Evolutionary conservation across 2,113 vertebrate species (phyloP), one percentile per base, ranked within the genome.

Genomic region (Psephotus haematonotus): DNA sequence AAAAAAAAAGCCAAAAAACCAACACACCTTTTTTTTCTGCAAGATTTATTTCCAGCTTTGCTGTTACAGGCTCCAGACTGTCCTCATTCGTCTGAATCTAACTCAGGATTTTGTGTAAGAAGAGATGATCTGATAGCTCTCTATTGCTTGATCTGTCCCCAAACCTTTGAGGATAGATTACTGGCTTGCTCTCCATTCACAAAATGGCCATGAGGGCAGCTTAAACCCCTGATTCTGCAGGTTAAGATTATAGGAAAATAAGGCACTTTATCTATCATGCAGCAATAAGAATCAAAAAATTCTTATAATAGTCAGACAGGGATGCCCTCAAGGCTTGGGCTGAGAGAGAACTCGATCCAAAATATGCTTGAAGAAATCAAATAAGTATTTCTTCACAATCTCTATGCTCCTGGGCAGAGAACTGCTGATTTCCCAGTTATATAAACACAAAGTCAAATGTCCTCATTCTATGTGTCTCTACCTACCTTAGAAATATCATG

Each of bases 401-500:
- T 55, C 39, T 69, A 2, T 39, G 5, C 4, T 84, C 23, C 28
- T 52, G 13, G 17, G 10, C 7, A 52, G 20, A 39, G 6, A 84
- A 33, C 35, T 19, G 35, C 6, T 62, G 23, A 46, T 70, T 69
- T 52, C 20, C 10, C 8, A 23, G 6, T 43, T 29, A 4, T 20
- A 33, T 31, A 53, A 59, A 53, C 43, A 44, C 9, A 35, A 20
- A 17, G 33, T 3, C 9, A 35, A 62, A 67, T 44, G 17, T 8
- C 33, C 12, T 33, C 5, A 19, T 29, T 22, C 11, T 59, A 3
- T 8, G 9, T 11, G 4, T 60, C 3, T 78, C 11, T 82, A 39
- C 16, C 12, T 79, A 0, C 11, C 76, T 41, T 35, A 25, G 16
- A 50, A 20, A 20, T 19, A 59, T 0, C 8, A 3, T 27, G 7